Evolutionary conservation across 1,140 invertebrate species (phyloP).

Genomic region (Linepithema humile): DNA sequence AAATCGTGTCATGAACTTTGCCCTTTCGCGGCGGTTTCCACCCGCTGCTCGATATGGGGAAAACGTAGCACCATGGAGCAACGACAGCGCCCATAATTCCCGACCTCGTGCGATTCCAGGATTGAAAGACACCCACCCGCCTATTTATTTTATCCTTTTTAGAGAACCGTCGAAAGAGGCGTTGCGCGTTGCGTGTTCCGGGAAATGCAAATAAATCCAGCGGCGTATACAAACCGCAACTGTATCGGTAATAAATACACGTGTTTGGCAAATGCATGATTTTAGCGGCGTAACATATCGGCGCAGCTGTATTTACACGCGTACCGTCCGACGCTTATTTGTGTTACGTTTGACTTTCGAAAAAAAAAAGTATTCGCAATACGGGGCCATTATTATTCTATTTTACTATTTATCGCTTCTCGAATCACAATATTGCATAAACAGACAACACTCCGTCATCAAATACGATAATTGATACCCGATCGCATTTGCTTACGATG

Average conservation of each 20-base stretch:
- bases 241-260: conserved; percentile 16
- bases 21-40: conserved; percentile 63
- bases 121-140: background rate
- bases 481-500: too few relatives aligned
- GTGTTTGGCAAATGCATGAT: background rate
- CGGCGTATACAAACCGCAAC: background rate
- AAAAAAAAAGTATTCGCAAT: background rate
- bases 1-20: conserved; percentile 69
- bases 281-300: background rate
- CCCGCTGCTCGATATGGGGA: conserved; percentile 49
- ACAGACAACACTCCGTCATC: background rate
- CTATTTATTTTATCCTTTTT: conserved; percentile 12
- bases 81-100: background rate
- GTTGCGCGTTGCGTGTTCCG: background rate
- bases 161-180: background rate
- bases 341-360: background rate
- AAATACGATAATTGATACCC: too few relatives aligned
- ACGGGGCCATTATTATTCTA: background rate
- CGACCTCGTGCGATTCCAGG: background rate
- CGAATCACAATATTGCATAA: background rate
- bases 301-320: background rate
- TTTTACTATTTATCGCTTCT: background rate
- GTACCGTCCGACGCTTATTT: background rate
- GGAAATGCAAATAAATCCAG: conserved; percentile 30
- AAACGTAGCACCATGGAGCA: conserved; percentile 25